phyloP scores from a whole-genome alignment of 2,113 vertebrate genomes.

The Cheilinus undulatus region DNA sequence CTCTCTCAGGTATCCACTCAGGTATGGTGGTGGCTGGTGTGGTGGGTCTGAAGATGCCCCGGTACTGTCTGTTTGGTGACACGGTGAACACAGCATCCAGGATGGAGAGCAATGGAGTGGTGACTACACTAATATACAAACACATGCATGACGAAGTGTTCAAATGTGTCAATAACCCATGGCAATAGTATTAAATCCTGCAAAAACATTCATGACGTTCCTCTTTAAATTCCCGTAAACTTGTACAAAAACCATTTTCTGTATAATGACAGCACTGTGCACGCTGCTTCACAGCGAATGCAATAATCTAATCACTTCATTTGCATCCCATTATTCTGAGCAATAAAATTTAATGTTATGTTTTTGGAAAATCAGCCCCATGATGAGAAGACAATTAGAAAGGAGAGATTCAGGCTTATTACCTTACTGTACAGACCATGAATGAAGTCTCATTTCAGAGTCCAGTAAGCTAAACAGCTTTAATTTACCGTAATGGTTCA shows the following conservation, averaged over 20 bases:
- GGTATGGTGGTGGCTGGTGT: conserved; percentile 83
- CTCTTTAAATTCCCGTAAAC: conserved; percentile 40
- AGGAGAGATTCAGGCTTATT: conserved; percentile 15
- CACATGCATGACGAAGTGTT: conserved; percentile 22
- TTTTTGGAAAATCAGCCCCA: conserved; percentile 20
- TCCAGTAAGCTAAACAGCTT: not conserved
- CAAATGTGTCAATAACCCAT: too few relatives aligned
- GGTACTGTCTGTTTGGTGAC: conserved; percentile 82
- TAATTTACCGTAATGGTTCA: not conserved
- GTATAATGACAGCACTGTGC: conserved; percentile 20
- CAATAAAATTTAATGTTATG: conserved; percentile 37
- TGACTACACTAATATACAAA: conserved; percentile 61
- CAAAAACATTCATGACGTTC: conserved; percentile 18
- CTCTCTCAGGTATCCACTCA: conserved; percentile 75
- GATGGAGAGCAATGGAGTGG: conserved; percentile 84
- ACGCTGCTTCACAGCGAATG: conserved; percentile 50
- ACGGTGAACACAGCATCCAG: conserved; percentile 82
- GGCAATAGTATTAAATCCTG: not conserved
- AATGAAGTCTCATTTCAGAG: conserved; percentile 13
- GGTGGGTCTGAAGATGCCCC: conserved; percentile 84
- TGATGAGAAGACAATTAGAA: conserved; percentile 28
- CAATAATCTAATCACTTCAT: conserved; percentile 53
- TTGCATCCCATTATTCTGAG: conserved; percentile 48
- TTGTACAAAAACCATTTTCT: conserved; percentile 31
- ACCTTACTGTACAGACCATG: not conserved